Evolutionary conservation across 2,113 vertebrate species (phyloP), one percentile per base, ranked within the genome.

Genomic region (Tringa solitaria): DNA sequence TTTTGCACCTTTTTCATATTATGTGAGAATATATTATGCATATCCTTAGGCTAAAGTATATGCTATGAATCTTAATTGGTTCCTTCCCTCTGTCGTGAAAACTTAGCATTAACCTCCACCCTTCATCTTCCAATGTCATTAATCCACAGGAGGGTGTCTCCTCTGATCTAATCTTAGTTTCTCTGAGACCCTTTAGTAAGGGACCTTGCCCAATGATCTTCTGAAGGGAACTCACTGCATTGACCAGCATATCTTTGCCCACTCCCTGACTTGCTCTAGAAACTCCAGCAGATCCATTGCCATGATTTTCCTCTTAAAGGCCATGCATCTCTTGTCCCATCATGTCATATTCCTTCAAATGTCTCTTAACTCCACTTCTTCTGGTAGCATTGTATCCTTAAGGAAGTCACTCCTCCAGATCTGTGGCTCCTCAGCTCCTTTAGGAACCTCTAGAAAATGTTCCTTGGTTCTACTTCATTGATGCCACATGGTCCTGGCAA

Each of bases 311-410:
- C 28, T 84, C 65, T 73, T 41, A 41, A 77, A 73, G 48, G 28
- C 24, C 28, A 28, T 0, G 0, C 0, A 0, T 33, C 41, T 72
- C 53, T 77, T 51, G 27, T 63, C 18, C 32, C 54, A 7, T 68
- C 26, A 14, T 1, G 2, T 33, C 33, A 51, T 26, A 35, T 61
- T 89, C 60, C 46, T 92, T 72, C 65, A 51, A 63, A 77, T 14
- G 35, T 7, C 51, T 67, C 22, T 77, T 77, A 89, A 43, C 15
- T 60, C 53, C 37, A 22, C 32, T 59, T 80, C 51, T 56, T 17
- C 70, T 73, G 41, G 26, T 68, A 50, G 28, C 32, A 33, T 32
- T 1, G 0, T 67, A 33, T 33, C 18, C 13, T 35, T 33, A 35
- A 63, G 27, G 15, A 72, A 22, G 5, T 10, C 4, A 8, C 22